phyloP scores from a whole-genome alignment of 2,797 vertebrate species.

The Anabas testudineus region DNA sequence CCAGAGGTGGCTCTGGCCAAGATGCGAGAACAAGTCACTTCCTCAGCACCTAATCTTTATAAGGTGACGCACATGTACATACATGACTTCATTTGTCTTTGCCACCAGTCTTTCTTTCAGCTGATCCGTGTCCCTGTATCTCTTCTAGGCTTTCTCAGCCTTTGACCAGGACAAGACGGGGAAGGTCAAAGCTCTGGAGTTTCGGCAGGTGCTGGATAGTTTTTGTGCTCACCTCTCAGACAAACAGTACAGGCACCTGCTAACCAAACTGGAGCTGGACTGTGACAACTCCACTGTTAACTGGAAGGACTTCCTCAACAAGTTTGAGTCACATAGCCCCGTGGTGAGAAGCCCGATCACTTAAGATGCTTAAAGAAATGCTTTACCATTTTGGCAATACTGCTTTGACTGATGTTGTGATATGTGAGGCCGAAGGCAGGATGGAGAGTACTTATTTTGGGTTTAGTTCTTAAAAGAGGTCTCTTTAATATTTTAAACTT shows the following conservation, averaged over 20 bases:
- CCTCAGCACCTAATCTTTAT: conserved; percentile 30
- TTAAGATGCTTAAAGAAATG: background rate
- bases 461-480: too few species aligned
- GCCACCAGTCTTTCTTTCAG: background rate
- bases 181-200: conserved; percentile 26
- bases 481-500: too few species aligned
- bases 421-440: too few species aligned
- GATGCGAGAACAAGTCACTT: conserved; percentile 35
- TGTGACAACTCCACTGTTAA: conserved; percentile 24
- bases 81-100: background rate
- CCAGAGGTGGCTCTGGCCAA: conserved; percentile 13
- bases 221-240: conserved; percentile 44
- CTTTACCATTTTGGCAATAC: too few species aligned
- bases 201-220: conserved; percentile 42
- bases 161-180: conserved; percentile 35
- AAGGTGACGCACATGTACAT: conserved; percentile 23
- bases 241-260: conserved; percentile 37
- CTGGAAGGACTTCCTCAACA: conserved; percentile 55
- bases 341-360: conserved; percentile 2
- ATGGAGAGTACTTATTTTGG: too few species aligned
- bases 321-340: conserved; percentile 21
- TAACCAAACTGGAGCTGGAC: conserved; percentile 44
- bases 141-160: conserved; percentile 43
- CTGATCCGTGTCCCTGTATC: background rate
- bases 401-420: background rate